Evolutionary conservation across 1,140 invertebrate species (phyloP).

Genomic region (Pollicipes pollicipes): DNA sequence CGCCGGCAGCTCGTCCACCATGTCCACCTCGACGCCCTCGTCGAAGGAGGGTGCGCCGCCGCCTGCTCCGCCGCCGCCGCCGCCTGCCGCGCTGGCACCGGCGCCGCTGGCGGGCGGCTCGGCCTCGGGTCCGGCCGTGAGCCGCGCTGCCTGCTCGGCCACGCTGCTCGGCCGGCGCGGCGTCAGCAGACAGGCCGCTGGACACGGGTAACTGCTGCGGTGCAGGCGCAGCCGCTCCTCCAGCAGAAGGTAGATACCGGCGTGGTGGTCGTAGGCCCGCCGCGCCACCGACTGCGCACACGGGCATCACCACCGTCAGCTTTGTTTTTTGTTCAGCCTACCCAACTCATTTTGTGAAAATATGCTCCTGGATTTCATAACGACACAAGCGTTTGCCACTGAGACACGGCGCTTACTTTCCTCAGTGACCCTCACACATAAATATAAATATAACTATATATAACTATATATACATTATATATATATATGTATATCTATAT

Average conservation of each 20-base stretch:
- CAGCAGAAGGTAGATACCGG: slow-evolving; percentile 81
- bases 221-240: slow-evolving; percentile 55
- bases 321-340: no score
- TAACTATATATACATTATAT: no score
- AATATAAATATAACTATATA: no score
- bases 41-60: slow-evolving; percentile 24
- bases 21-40: slow-evolving; percentile 31
- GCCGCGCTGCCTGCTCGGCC: slow-evolving; percentile 49
- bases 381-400: no score
- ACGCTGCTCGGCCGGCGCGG: slow-evolving; percentile 47
- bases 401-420: no score
- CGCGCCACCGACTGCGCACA: slow-evolving; percentile 55
- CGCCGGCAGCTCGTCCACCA: slow-evolving; percentile 20
- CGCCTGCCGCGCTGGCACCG: slow-evolving; percentile 17
- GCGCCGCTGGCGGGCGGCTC: slow-evolving; percentile 13
- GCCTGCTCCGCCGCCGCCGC: slow-evolving; percentile 20
- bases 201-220: slow-evolving; percentile 16
- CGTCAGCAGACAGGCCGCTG: slow-evolving; percentile 26
- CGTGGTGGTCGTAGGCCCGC: slow-evolving; percentile 85
- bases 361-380: no score
- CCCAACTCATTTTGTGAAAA: no score
- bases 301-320: no score
- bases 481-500: no score
- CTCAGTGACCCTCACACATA: no score
- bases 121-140: slow-evolving; percentile 24